Conservation (phyloP, 2,113 vertebrate genomes). For the Phyllopteryx taeniolatus region DNA sequence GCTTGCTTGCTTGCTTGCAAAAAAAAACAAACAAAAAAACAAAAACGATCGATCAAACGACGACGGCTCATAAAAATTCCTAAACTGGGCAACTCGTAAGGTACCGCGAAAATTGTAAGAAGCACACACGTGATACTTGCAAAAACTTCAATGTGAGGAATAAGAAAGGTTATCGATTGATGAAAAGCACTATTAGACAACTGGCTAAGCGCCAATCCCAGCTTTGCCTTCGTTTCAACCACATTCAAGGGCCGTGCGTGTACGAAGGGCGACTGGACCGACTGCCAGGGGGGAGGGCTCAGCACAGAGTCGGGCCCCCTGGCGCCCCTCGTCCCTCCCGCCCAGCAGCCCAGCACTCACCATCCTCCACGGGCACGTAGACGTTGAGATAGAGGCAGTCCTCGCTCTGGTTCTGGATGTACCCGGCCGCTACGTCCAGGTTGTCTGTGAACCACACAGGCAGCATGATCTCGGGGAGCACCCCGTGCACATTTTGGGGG, state of each 20-base stretch:
- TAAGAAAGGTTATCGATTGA: neutral
- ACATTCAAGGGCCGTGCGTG: neutral
- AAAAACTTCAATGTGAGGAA: neutral
- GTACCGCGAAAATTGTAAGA: neutral
- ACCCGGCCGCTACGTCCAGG: conserved; percentile 84
- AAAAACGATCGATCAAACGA: no score
- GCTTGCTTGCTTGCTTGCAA: no score
- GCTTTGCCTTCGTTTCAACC: neutral
- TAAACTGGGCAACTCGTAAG: neutral
- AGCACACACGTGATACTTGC: neutral
- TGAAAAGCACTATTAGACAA: neutral
- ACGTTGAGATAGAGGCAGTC: conserved; percentile 92
- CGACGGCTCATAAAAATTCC: no score
- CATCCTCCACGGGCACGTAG: conserved; percentile 91
- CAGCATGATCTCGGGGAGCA: conserved; percentile 89
- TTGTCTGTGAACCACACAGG: conserved; percentile 93
- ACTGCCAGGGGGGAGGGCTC: neutral
- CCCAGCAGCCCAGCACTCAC: conserved; percentile 71
- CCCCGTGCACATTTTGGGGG: conserved; percentile 87
- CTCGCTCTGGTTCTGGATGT: conserved; percentile 92
- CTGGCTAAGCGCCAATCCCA: conserved; percentile 19
- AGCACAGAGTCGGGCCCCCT: neutral
- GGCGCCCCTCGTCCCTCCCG: neutral
- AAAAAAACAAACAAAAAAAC: no score
- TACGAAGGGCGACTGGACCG: neutral